These are phyloP conservation scores for Saccopteryx leptura DNA, from an alignment of 2,113 vertebrate genomes.

Conservation along the genomic window DNA sequence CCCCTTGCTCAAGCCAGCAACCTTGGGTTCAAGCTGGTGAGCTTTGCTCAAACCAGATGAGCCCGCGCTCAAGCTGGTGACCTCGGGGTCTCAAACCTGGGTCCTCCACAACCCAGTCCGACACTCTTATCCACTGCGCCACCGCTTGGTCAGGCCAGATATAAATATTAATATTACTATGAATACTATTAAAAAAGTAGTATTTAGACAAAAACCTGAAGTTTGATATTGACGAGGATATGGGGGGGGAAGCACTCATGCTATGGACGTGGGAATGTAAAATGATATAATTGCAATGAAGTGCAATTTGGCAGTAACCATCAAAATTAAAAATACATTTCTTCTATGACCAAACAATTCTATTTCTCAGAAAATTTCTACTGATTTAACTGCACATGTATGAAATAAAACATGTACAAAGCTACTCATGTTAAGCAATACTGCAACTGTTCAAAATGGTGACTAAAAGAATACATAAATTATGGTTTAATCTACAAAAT, in stretches of 20 bases:
- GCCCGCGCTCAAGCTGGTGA: no score
- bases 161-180: neutral
- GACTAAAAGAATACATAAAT: neutral
- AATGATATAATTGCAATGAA: neutral
- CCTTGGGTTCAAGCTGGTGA: no score
- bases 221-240: neutral
- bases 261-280: neutral
- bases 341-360: neutral
- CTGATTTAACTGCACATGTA: neutral
- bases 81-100: no score
- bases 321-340: constrained; percentile 20
- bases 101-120: no score
- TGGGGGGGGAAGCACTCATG: neutral
- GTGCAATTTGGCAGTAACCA: neutral
- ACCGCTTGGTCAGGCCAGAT: no score
- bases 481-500: neutral
- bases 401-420: neutral
- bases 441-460: neutral
- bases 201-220: neutral
- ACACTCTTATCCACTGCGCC: no score
- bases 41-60: no score
- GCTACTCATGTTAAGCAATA: neutral
- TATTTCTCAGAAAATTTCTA: neutral
- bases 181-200: neutral
- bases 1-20: no score